Percentiles rank a stretch among this genome's conserved stretches.
These are phyloP conservation scores for Zonitis immaculata DNA, from an alignment of 2,888 invertebrate genomes.

Conservation along the genomic window DNA sequence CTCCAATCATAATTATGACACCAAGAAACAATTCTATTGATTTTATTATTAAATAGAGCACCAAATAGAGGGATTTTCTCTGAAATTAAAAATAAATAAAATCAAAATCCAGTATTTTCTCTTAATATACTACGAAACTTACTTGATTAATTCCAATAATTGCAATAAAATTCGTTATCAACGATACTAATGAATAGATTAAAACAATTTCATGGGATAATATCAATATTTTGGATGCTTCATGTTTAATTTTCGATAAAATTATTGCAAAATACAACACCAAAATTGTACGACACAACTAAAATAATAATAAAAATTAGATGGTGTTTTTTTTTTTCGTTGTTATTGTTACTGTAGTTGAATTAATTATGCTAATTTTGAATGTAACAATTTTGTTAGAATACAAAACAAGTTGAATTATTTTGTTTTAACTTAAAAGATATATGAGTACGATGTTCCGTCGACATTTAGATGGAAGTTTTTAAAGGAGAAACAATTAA, in stretches of 20 bases:
- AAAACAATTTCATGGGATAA: background rate
- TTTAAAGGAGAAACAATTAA: background rate
- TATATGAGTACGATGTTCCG: background rate
- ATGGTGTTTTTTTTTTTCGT: too few relatives aligned
- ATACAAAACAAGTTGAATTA: background rate
- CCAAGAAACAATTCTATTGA: background rate
- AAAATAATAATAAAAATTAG: background rate
- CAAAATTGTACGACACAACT: constrained; percentile 5
- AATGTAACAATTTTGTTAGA: background rate
- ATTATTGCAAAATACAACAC: background rate
- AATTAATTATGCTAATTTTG: background rate
- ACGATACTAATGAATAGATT: constrained; percentile 2
- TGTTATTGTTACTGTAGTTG: background rate
- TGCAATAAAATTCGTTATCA: constrained; percentile 1
- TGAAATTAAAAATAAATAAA: background rate
- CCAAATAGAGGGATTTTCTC: constrained; percentile 1
- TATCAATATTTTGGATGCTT: background rate
- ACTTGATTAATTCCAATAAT: constrained; percentile 8
- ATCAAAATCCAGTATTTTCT: background rate
- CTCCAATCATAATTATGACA: background rate
- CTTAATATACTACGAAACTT: background rate
- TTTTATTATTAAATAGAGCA: constrained; percentile 3
- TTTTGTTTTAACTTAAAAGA: background rate
- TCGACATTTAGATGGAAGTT: background rate
- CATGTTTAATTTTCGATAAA: background rate